Base-by-base conservation (phyloP, 2,797 vertebrate genomes). In the Yasuhikotakia modesta region DNA sequence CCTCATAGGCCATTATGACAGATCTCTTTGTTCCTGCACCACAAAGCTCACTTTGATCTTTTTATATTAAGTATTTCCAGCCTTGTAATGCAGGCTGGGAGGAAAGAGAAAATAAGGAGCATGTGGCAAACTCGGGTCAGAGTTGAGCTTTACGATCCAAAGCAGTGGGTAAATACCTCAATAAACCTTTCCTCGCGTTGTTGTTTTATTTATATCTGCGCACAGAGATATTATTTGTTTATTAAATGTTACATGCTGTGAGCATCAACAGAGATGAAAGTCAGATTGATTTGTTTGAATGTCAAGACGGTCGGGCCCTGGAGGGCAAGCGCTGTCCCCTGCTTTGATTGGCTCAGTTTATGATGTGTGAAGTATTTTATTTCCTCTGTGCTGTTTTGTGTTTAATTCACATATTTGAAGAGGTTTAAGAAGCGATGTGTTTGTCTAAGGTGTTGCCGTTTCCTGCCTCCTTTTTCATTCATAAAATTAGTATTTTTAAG, bases 61-160 rank as follows among this genome's bases (percentile, higher is more conserved):
- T 88, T 92, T 86, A 90, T 91, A 94, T 93, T 92, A 95, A 96
- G 94, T 94, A 95, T 96, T 96, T 95, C 95, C 95, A 97, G 96
- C 91, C 94, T 90, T 91, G 89, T 85, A 84, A 90, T 91, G 86
- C 88, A 87, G 88, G 91, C 66, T 74, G 88, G 87, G 90, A 87
- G 89, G 89, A 89, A 88, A 83, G 85, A 89, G 90, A 90, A 95
- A 95, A 97, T 95, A 93, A 93, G 92, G 92, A 92, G 92, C 93
- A 94, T 95, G 91, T 96, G 96, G 89, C 90, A 87, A 81, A 82
- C 90, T 74, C 58, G 85, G 93, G 92, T 92, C 90, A 92, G 87
- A 91, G 90, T 89, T 90, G 90, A 91, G 91, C 88, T 92, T 90
- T 92, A 90, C 93, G 91, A 95, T 94, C 91, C 93, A 90, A 90